Evolutionary conservation across 2,888 invertebrate species (phyloP).

Genomic region (Zonitis immaculata): DNA sequence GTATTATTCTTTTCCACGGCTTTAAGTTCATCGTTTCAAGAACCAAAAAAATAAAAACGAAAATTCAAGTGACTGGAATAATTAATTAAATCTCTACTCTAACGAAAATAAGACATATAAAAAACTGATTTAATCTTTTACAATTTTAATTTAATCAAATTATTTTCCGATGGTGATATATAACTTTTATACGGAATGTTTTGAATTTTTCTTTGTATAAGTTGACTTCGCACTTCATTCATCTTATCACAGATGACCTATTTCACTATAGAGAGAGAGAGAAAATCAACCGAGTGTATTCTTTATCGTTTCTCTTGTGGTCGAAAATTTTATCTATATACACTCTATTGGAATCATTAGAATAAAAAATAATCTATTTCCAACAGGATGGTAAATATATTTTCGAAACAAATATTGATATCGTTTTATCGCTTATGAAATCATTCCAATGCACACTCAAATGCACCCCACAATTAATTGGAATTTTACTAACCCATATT

Average conservation of each 20-base stretch:
- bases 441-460: background rate
- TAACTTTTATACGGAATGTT: no score
- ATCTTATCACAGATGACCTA: background rate
- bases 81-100: background rate
- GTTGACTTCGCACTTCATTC: background rate
- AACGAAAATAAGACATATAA: no score
- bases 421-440: background rate
- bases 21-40: background rate
- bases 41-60: no score
- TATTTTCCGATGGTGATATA: no score
- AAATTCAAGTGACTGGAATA: background rate
- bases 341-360: no score
- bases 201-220: no score
- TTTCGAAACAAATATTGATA: background rate
- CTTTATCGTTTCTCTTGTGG: no score
- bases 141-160: no score
- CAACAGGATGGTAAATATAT: background rate
- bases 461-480: background rate
- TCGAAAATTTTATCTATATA: no score
- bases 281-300: no score
- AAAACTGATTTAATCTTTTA: no score
- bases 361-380: background rate
- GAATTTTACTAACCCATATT: background rate
- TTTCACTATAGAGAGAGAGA: background rate
- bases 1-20: background rate